Percentiles rank a stretch among this genome's conserved stretches.
These are phyloP conservation scores for Coptodon rendalli DNA, from an alignment of 2,113 vertebrate species.

Conservation along the genomic window DNA sequence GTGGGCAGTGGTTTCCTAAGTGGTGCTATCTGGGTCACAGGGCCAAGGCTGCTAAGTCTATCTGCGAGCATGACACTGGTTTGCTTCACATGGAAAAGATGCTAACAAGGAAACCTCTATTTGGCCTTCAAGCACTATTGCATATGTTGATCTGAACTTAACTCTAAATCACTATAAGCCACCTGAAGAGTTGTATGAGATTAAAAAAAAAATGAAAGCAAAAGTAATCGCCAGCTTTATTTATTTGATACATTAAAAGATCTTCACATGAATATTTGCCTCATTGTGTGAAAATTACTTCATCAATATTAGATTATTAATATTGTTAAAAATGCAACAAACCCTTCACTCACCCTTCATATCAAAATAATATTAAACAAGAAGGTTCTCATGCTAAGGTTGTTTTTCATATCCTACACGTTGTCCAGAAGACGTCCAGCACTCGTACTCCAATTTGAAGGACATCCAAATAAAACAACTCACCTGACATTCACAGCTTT, in stretches of 20 bases:
- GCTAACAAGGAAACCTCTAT: constrained; percentile 1
- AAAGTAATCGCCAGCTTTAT: not conserved
- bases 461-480: not conserved
- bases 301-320: not conserved
- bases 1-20: constrained; percentile 53
- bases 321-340: accelerated
- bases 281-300: not conserved
- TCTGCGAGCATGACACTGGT: not conserved
- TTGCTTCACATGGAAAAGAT: constrained; percentile 23
- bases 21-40: constrained; percentile 56
- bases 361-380: not conserved
- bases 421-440: not conserved
- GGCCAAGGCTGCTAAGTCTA: constrained; percentile 35
- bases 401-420: not conserved
- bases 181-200: not conserved
- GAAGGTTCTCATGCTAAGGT: not conserved
- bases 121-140: not conserved
- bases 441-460: not conserved
- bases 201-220: not conserved
- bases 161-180: not conserved
- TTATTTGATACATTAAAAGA: not conserved
- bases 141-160: not conserved
- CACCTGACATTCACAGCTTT: not conserved
- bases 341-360: not conserved
- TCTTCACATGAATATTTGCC: not conserved